These are phyloP conservation scores for Rousettus madagascariensis DNA, from an alignment of 2,797 vertebrate species.

Conservation along the genomic window DNA sequence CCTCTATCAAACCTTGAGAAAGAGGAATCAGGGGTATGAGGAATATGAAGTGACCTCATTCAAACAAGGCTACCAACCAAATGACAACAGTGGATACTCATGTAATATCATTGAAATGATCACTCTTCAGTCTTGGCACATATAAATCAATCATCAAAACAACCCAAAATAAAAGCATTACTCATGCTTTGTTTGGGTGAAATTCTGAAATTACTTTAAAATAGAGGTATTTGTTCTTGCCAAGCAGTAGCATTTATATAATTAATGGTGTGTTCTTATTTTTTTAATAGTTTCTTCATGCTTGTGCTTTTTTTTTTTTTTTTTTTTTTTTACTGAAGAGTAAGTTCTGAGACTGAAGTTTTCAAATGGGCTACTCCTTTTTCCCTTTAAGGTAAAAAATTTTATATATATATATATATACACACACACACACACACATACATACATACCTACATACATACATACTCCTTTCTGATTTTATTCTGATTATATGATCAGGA, in stretches of 20 bases:
- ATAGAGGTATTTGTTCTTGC: not conserved
- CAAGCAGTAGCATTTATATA: not conserved
- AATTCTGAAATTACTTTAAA: constrained; percentile 53
- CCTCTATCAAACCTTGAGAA: not conserved
- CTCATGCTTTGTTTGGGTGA: constrained; percentile 34
- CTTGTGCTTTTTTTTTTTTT: not conserved
- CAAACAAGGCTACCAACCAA: not conserved
- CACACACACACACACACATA: too few relatives aligned
- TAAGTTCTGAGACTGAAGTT: not conserved
- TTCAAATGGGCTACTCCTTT: not conserved
- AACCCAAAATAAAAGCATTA: constrained; percentile 10
- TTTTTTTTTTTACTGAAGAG: not conserved
- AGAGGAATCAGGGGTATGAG: not conserved
- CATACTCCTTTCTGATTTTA: constrained; percentile 28
- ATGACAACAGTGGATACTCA: constrained; percentile 3
- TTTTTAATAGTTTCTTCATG: not conserved
- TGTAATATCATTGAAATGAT: not conserved
- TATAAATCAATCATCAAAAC: constrained; percentile 19
- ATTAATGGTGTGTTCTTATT: not conserved
- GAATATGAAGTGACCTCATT: not conserved
- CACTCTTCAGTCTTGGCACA: not conserved
- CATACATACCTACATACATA: too few relatives aligned
- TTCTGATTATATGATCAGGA: not conserved
- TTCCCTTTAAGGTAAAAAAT: not conserved
- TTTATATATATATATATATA: not conserved